Evolutionary conservation across 2,113 vertebrate genomes (phyloP).

Genomic region (Cyanoramphus novaezelandiae): DNA sequence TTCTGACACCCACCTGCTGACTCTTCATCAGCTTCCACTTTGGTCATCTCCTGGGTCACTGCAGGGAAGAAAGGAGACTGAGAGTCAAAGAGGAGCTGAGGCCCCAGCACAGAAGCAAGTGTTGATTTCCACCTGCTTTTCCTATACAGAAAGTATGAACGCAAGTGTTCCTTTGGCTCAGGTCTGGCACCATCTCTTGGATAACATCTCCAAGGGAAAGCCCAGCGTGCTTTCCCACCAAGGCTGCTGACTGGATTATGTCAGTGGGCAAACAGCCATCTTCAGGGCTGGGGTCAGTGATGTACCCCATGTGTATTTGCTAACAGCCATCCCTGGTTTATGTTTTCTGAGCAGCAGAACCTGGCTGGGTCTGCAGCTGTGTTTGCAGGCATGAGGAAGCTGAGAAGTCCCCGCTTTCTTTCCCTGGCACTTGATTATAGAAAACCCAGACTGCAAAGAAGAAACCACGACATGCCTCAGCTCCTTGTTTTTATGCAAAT

Average conservation of each 20-base stretch:
- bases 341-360: background rate
- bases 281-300: background rate
- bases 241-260: background rate
- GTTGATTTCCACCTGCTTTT: background rate
- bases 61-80: background rate
- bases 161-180: background rate
- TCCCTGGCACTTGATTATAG: background rate
- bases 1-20: background rate
- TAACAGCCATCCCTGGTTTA: background rate
- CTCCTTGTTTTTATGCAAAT: background rate
- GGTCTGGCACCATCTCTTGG: background rate
- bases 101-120: background rate
- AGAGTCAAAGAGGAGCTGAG: background rate
- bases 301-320: background rate
- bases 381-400: background rate
- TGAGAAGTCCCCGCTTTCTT: background rate
- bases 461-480: background rate
- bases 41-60: background rate
- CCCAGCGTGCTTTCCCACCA: fast-evolving
- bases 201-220: background rate
- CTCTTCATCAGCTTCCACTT: background rate
- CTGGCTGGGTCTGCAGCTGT: fast-evolving
- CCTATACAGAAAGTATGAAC: fast-evolving
- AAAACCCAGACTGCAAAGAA: background rate
- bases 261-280: background rate